phyloP scores from a whole-genome alignment of 2,797 vertebrate genomes.

The Microtus obscurus region DNA sequence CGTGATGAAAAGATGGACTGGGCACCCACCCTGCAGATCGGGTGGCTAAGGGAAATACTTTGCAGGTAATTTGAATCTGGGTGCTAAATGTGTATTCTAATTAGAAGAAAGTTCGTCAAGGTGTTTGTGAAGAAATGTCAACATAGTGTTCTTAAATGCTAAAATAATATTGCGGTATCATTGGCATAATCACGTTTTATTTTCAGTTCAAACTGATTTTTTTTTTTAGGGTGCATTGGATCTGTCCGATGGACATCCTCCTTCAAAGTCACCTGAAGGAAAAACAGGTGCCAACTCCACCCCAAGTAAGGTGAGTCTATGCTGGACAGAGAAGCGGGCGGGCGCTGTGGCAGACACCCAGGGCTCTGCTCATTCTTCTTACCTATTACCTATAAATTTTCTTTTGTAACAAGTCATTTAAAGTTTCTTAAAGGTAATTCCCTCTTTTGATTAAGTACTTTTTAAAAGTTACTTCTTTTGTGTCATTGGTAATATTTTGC shows the following conservation, averaged over 20 bases:
- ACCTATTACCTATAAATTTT: background rate
- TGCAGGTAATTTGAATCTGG: background rate
- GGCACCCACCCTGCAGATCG: background rate
- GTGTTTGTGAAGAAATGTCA: background rate
- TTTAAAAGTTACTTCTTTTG: background rate
- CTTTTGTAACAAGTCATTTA: background rate
- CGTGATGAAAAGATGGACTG: too few relatives aligned
- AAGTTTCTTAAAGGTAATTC: background rate
- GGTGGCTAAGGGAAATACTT: fast-evolving
- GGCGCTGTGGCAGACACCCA: background rate
- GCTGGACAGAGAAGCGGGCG: background rate
- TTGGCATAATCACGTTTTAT: background rate
- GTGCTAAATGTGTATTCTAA: background rate
- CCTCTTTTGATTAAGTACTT: background rate
- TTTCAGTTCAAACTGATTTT: background rate
- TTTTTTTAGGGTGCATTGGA: slow-evolving; percentile 78
- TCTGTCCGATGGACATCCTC: slow-evolving; percentile 79
- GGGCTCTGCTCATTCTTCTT: background rate
- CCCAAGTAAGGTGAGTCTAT: slow-evolving; percentile 86
- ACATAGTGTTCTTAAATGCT: background rate
- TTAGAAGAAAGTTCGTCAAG: background rate
- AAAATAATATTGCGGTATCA: background rate
- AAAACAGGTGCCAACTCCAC: slow-evolving; percentile 54
- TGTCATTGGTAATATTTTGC: slow-evolving; percentile 18
- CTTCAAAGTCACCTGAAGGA: slow-evolving; percentile 85